Evolutionary conservation across 2,888 invertebrate species (phyloP).

Genomic region (Baronia brevicornis): DNA sequence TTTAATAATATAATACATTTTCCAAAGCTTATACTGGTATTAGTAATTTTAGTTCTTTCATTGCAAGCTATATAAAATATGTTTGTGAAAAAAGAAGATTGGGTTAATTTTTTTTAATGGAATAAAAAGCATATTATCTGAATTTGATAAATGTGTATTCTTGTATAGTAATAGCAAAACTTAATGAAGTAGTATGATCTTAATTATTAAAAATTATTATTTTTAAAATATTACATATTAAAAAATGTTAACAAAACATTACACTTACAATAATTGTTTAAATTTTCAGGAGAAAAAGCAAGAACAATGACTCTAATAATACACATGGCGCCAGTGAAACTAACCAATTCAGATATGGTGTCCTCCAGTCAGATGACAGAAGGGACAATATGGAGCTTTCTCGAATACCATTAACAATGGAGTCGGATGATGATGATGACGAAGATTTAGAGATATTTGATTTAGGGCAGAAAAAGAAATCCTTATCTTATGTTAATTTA

Average conservation of each 20-base stretch:
- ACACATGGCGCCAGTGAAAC: conserved; percentile 47
- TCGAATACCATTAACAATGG: conserved; percentile 62
- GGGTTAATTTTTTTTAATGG: no score
- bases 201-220: background rate
- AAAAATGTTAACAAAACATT: background rate
- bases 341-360: conserved; percentile 69
- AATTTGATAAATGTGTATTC: no score
- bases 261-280: background rate
- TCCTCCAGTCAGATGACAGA: conserved; percentile 61
- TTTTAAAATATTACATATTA: background rate
- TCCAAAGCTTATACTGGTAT: no score
- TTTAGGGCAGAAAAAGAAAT: conserved; percentile 61
- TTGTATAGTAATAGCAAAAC: no score
- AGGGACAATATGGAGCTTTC: conserved; percentile 62
- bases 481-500: conserved; percentile 60
- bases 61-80: no score
- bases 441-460: conserved; percentile 70
- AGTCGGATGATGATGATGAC: conserved; percentile 68
- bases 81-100: no score
- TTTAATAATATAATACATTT: no score
- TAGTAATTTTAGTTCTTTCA: no score
- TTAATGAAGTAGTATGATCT: no score
- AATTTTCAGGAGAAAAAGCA: conserved; percentile 54
- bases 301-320: conserved; percentile 43
- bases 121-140: no score